These are phyloP conservation scores for Danio albolineatus DNA, from an alignment of 2,797 vertebrate species.

Conservation along the genomic window DNA sequence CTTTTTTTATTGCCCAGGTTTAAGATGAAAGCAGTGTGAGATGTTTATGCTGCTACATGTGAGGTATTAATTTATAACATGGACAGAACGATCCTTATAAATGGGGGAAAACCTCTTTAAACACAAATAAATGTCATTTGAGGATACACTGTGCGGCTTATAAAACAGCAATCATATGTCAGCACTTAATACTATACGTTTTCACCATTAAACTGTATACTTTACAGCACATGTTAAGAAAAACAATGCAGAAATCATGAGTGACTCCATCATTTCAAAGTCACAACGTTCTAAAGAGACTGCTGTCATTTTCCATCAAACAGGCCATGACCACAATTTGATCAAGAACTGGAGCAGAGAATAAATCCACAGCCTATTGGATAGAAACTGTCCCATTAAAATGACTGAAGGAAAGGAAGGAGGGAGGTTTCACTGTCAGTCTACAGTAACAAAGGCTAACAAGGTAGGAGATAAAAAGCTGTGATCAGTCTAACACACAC, in stretches of 20 bases:
- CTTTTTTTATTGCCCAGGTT: no score
- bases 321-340: slow-evolving; percentile 64
- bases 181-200: slow-evolving; percentile 69
- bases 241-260: slow-evolving; percentile 66
- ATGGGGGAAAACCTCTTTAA: background rate
- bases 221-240: slow-evolving; percentile 73
- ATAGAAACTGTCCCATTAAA: slow-evolving; percentile 72
- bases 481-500: slow-evolving; percentile 27
- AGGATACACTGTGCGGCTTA: slow-evolving; percentile 66
- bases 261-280: slow-evolving; percentile 59
- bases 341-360: slow-evolving; percentile 53
- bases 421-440: slow-evolving; percentile 5
- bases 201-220: slow-evolving; percentile 73
- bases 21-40: background rate
- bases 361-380: slow-evolving; percentile 52
- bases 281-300: slow-evolving; percentile 34
- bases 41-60: background rate
- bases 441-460: slow-evolving; percentile 46
- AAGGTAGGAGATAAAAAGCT: slow-evolving; percentile 53
- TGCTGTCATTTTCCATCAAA: slow-evolving; percentile 34
- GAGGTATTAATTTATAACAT: background rate
- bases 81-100: background rate
- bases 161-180: slow-evolving; percentile 72
- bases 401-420: slow-evolving; percentile 62
- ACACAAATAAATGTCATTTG: slow-evolving; percentile 62